Base-by-base conservation (phyloP, 92 coral and sea anemone species). In the Virgularia gustaviana region DNA sequence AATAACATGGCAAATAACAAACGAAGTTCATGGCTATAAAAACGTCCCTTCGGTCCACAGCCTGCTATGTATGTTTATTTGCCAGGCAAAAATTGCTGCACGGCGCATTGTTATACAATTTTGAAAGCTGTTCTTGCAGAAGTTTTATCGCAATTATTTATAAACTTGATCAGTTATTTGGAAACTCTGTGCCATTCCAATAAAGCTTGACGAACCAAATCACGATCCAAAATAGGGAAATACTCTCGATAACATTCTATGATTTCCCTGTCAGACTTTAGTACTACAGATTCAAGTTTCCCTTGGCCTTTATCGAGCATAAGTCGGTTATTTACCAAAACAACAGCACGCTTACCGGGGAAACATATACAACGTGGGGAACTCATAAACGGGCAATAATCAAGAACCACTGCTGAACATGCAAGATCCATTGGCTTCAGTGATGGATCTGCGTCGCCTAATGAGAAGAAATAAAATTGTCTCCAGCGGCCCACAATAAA, bases 261-360 rank as follows among this genome's bases (percentile, higher is more conserved):
- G 29, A 66, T 66, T 66, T 66, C 73, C 29, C 29, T 27, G 13
- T 66, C 73, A 44, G 36, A 25, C 30, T 44, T 20, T 27, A 66
- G 6, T 0, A 44, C 24, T 0, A 57, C 47, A 10, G 73, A 24
- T 10, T 25, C 57, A 37, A 66, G 41, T 29, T 66, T 29, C 19
- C 73, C 57, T 13, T 8, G 9, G 9, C 33, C 73, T 9, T 41
- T 66, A 22, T 66, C 73, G 28, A 66, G 11, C 0, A 66, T 44
- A 6, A 66, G 28, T 41, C 34, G 47, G 36, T 43, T 66, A 33
- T 47, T 42, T 24, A 35, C 23, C 3, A 66, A n/a, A 25, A 52
- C 73, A 6, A 66, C 73, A 66, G 73, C 73, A 23, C 58, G 73
- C 47, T 25, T 44, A 9, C 38, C 6, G 24, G 73, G 73, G 47